These are phyloP conservation scores for Lates japonicus DNA, from an alignment of 2,797 vertebrate species.

Conservation along the genomic window DNA sequence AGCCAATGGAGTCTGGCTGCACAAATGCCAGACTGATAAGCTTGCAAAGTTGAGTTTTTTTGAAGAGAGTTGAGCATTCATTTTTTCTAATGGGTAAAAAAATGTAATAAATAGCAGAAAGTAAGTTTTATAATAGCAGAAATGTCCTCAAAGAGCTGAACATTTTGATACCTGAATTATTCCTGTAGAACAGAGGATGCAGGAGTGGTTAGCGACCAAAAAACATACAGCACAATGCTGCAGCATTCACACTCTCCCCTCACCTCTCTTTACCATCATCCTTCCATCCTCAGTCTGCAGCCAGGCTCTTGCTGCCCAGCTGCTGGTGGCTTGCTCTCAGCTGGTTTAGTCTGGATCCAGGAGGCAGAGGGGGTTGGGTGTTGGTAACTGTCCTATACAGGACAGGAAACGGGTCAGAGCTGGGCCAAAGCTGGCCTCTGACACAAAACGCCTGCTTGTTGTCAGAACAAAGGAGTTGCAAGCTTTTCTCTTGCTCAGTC, in stretches of 20 bases:
- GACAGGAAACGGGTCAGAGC: conserved; percentile 6
- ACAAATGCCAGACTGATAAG: no score
- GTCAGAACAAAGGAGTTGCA: conserved; percentile 21
- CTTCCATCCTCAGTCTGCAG: background rate
- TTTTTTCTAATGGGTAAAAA: no score
- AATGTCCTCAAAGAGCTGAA: no score
- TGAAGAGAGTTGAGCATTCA: no score
- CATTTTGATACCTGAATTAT: no score
- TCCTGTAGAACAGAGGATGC: no score
- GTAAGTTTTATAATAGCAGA: no score
- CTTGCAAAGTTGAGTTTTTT: no score
- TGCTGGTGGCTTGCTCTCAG: background rate
- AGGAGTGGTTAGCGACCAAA: no score
- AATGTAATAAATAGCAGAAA: no score
- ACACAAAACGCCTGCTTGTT: conserved; percentile 33
- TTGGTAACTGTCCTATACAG: background rate
- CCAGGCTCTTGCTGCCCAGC: background rate
- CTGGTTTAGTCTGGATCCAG: background rate
- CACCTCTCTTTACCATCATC: background rate
- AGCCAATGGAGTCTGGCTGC: no score
- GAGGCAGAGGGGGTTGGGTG: background rate
- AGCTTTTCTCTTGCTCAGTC: background rate
- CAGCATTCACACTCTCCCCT: background rate
- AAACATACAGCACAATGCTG: no score
- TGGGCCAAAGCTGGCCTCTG: background rate